Conservation (phyloP, 1,140 invertebrate genomes). For the Nymphalis io region DNA sequence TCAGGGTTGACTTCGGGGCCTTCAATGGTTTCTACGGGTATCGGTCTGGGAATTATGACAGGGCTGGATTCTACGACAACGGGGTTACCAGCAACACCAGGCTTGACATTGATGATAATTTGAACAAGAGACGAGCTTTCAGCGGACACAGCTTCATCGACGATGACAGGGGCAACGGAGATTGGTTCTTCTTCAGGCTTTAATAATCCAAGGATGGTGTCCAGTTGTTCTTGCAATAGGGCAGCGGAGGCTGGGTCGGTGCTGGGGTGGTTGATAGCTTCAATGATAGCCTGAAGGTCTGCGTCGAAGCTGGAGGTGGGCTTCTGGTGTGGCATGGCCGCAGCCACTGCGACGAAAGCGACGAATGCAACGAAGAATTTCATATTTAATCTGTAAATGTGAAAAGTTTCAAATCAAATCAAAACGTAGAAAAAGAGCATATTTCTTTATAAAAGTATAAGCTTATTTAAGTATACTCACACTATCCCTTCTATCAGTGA, state of each 20-base stretch:
- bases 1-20: not conserved
- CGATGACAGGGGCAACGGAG: conserved; percentile 25
- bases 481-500: not conserved
- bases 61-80: conserved; percentile 1
- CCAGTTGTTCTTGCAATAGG: conserved; percentile 50
- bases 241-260: conserved; percentile 62
- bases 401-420: not conserved
- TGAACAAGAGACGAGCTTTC: not conserved
- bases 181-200: conserved; percentile 26
- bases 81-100: conserved; percentile 25
- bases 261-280: conserved; percentile 61
- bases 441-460: not conserved
- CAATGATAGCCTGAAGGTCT: conserved; percentile 56
- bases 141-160: conserved; percentile 9
- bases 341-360: conserved; percentile 52
- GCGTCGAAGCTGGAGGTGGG: conserved; percentile 28
- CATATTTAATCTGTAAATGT: conserved; percentile 42
- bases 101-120: conserved; percentile 53
- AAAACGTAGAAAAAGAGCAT: too few species aligned
- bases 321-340: conserved; percentile 37
- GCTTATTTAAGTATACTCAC: not conserved
- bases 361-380: conserved; percentile 59
- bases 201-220: conserved; percentile 44
- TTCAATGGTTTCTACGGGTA: too few species aligned
- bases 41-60: too few species aligned